Conservation (phyloP, 2,113 vertebrate species). For the Chamaetylas fuelleborni region DNA sequence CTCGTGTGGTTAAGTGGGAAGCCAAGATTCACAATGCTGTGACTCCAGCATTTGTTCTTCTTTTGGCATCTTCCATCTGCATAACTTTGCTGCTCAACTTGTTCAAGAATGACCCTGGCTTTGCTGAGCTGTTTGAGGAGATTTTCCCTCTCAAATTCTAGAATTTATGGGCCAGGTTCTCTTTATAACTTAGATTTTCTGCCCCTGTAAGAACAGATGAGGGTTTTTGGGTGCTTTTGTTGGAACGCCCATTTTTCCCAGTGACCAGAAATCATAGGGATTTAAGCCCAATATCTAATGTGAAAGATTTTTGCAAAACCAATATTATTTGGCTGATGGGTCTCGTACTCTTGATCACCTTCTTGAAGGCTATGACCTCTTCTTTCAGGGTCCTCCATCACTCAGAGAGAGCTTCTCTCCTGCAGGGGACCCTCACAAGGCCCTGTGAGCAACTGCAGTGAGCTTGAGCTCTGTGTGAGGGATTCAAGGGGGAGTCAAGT, state of each 20-base stretch:
- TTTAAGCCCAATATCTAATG: background rate
- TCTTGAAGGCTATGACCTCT: background rate
- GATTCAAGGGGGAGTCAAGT: background rate
- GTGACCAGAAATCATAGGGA: accelerated
- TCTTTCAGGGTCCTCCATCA: background rate
- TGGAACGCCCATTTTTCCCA: background rate
- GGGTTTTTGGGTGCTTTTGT: background rate
- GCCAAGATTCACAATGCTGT: background rate
- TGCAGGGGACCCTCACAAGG: background rate
- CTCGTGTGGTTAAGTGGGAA: background rate
- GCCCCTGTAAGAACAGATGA: background rate
- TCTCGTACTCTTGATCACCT: background rate
- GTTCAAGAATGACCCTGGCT: background rate
- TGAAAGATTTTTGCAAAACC: background rate
- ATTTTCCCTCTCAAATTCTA: background rate
- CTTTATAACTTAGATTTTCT: background rate
- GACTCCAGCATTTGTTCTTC: background rate
- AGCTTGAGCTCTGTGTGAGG: background rate
- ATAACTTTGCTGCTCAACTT: background rate
- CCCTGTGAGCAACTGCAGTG: too few species aligned
- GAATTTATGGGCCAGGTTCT: background rate
- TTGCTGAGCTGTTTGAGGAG: background rate
- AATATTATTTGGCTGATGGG: background rate
- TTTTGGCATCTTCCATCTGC: background rate
- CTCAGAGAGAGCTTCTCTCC: background rate